Evolutionary conservation across 2,113 vertebrate species (phyloP), one percentile per base, ranked within the genome.

Genomic region (Sclerurus mexicanus): DNA sequence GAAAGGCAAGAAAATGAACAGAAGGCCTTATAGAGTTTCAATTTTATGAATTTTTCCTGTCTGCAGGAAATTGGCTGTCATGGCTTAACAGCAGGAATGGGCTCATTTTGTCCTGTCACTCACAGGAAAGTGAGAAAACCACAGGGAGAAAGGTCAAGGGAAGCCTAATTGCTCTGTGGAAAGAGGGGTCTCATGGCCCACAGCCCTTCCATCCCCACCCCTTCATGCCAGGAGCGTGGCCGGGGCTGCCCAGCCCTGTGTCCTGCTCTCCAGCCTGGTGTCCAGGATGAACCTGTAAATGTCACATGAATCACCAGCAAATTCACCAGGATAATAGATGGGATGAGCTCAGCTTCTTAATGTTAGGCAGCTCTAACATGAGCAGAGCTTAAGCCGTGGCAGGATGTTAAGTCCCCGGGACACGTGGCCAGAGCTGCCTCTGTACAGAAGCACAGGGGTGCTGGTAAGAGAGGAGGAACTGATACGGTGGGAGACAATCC

Each of bases 261-360:
- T 66, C 71, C 67, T 69, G 21, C 68, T 84, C 52, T 68, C 3
- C 1, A 75, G 39, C 64, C 75, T 25, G 33, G 37, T 6, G 3
- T 27, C 44, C 55, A 94, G 77, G 83, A 87, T 72, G 76, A 96
- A 46, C 53, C 35, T 2, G 4, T 44, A 82, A 90, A 92, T 49
- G 89, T 67, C 12, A 18, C 50, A 1, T 25, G 50, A 91, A 77
- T 93, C 79, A 75, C 44, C 72, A 20, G 81, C 47, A 53, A 86
- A 83, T 91, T 94, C 33, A 14, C 33, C 0, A 0, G 60, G 92
- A 60, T 96, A 90, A 95, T 89, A 93, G 63, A 18, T 14, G n/a
- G 92, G 94, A 96, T 97, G 92, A 97, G 85, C 94, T 93, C 96
- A 64, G 66, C 72, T 85, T 72, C 90, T 96, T 95, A 95, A 63